Evolutionary conservation across 1,140 invertebrate species (phyloP), one percentile per base, ranked within the genome.

Genomic region (Drosophila kohkoa): DNA sequence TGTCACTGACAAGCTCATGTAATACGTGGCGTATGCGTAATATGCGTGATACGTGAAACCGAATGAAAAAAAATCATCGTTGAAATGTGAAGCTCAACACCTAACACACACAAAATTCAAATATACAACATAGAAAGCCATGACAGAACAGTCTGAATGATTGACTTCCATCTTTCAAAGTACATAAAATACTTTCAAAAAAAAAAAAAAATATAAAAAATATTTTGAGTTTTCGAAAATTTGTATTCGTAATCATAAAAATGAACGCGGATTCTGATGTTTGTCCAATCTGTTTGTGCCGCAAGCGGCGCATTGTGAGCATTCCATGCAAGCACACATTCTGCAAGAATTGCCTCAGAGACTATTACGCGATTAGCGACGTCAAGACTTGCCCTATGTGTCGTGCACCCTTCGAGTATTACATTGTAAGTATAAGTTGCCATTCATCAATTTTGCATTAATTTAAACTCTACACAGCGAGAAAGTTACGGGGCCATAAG

Each of bases 341-440:
- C 15, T 86, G 82, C 58, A 73, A 73, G 43, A 30, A 30, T 1
- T 87, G 82, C 49, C 65, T 87, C 1, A 71, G 43, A 35, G 57
- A 71, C 5, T 68, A 79, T 8, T 87, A 77, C 49, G n/a, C 30
- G 0, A 8, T 35, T 28, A 60, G 83, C 15, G 0, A 58, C 8
- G 5, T 45, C 6, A 88, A 79, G 13, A 15, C 32, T 0, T 87
- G 82, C 49, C 82, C 82, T 0, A 16, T 87, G 35, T 87, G 82
- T 15, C 76, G 82, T 4, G 58, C 59, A 1, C 65, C 76, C 5
- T 67, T 87, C 15, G 60, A 71, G 5, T 87, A 87, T 48, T 87
- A 79, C 38, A 49, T 82, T 69, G 82, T 87, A 35, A 88, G 82
- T 74, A 20, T 11, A 57, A 1, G 7, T 25, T 25, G 16, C 16